Percentiles rank a stretch among this genome's conserved stretches.
Evolutionary conservation across 2,113 vertebrate genomes (phyloP).

Genomic region (Lagenorhynchus albirostris): DNA sequence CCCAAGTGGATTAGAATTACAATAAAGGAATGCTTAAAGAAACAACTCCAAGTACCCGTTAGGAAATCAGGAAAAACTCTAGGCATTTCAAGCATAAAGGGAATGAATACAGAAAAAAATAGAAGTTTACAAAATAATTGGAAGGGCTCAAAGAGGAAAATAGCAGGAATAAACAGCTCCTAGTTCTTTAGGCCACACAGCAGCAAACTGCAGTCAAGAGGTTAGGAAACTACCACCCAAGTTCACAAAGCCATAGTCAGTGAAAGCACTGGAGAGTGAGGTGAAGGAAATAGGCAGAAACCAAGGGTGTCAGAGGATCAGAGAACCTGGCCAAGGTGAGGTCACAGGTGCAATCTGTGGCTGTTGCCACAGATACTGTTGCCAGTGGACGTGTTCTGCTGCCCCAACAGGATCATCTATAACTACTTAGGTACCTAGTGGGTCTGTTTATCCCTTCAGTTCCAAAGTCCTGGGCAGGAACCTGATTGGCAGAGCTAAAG

Average conservation of each 20-base stretch:
- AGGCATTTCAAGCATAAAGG: neutral
- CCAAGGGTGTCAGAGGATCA: neutral
- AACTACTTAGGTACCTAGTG: neutral
- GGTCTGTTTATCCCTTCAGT: neutral
- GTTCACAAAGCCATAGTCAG: neutral
- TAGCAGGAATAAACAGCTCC: neutral
- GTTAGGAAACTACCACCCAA: neutral
- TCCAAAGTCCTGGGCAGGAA: too few relatives aligned
- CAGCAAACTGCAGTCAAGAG: neutral
- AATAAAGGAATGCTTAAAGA: neutral
- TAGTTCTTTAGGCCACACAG: neutral
- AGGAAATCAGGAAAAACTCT: neutral
- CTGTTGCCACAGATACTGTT: neutral
- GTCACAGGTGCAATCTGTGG: neutral
- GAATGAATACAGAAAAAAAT: neutral
- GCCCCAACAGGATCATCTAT: neutral
- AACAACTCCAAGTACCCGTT: neutral
- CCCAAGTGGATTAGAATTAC: neutral
- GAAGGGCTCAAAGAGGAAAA: neutral
- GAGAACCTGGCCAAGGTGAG: neutral
- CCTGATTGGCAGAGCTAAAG: neutral
- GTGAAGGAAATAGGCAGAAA: neutral
- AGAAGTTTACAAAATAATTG: neutral
- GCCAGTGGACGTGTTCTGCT: neutral
- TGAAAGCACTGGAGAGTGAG: too few relatives aligned